Evolutionary conservation across 2,888 invertebrate species (phyloP).

Genomic region (Rambutsinella grinnellia): DNA sequence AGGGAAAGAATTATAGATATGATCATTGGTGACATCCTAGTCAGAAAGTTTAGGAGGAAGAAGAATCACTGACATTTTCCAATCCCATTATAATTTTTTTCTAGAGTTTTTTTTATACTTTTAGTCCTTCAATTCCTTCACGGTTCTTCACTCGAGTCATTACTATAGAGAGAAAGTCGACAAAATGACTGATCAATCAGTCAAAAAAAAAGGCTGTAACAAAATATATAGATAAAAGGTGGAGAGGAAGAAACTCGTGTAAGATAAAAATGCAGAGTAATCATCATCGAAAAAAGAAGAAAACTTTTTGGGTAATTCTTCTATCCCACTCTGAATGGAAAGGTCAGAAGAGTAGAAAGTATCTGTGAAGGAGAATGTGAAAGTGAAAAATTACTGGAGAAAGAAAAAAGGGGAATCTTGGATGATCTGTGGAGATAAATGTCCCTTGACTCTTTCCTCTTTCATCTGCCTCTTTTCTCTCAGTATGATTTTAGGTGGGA

Average conservation of each 20-base stretch:
- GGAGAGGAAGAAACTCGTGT: slow-evolving; percentile 1
- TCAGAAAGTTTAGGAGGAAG: slow-evolving; percentile 10
- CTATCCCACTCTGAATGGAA: slow-evolving; percentile 27
- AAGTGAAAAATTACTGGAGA: slow-evolving; percentile 56
- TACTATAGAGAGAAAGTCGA: background rate
- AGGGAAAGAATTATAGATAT: background rate
- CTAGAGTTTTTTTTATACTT: slow-evolving; percentile 4
- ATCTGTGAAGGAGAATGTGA: slow-evolving; percentile 22
- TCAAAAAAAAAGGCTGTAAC: slow-evolving; percentile 25
- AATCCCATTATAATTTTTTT: slow-evolving; percentile 43
- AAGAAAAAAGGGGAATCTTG: slow-evolving; percentile 37
- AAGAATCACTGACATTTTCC: slow-evolving; percentile 55
- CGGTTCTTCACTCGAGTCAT: slow-evolving; percentile 18
- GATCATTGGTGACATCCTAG: background rate
- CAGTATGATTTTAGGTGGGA: slow-evolving; percentile 5
- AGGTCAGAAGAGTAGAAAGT: slow-evolving; percentile 31
- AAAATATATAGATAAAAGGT: background rate
- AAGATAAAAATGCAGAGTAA: slow-evolving; percentile 51
- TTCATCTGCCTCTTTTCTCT: slow-evolving; percentile 20
- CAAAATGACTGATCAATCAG: slow-evolving; percentile 57
- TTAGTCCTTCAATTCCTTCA: background rate
- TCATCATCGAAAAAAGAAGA: slow-evolving; percentile 12
- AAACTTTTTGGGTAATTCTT: background rate
- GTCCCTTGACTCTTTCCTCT: slow-evolving; percentile 55
- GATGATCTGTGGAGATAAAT: slow-evolving; percentile 57